Evolutionary conservation across 2,113 vertebrate species (phyloP).

Genomic region (Vulpes ferrilata): DNA sequence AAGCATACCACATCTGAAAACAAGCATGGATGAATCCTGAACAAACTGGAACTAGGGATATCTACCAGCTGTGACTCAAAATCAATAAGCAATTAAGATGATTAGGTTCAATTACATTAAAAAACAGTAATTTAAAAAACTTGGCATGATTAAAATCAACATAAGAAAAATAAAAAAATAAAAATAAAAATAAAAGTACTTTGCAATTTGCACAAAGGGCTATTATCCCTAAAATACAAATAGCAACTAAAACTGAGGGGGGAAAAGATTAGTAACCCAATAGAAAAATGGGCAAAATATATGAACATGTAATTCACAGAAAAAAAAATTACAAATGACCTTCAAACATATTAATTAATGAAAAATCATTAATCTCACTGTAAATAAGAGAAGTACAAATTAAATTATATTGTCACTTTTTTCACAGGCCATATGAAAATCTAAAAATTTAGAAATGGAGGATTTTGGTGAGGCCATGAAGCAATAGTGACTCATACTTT

Average conservation of each 20-base stretch:
- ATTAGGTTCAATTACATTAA: background rate
- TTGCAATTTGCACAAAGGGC: conserved; percentile 14
- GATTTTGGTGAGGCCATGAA: background rate
- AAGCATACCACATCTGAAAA: background rate
- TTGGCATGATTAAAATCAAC: background rate
- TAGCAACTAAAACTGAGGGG: background rate
- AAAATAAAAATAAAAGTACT: background rate
- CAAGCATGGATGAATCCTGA: background rate
- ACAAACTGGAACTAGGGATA: background rate
- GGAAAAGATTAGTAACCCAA: background rate
- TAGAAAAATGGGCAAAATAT: background rate
- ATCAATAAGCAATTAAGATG: background rate
- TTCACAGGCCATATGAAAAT: background rate
- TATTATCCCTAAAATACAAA: conserved; percentile 27
- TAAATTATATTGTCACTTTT: conserved; percentile 27
- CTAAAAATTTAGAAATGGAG: conserved; percentile 6
- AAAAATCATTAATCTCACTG: conserved; percentile 20
- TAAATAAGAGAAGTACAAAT: conserved; percentile 36
- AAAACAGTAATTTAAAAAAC: background rate
- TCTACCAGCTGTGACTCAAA: background rate
- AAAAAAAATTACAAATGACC: background rate
- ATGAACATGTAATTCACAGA: conserved; percentile 11
- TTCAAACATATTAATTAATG: background rate
- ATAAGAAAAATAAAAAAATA: background rate
- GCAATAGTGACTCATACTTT: background rate